A percentile compares a stretch with the other conserved stretches of the same genome.
Conservation (phyloP, 2,888 invertebrate genomes). For the Netelia virgata region DNA sequence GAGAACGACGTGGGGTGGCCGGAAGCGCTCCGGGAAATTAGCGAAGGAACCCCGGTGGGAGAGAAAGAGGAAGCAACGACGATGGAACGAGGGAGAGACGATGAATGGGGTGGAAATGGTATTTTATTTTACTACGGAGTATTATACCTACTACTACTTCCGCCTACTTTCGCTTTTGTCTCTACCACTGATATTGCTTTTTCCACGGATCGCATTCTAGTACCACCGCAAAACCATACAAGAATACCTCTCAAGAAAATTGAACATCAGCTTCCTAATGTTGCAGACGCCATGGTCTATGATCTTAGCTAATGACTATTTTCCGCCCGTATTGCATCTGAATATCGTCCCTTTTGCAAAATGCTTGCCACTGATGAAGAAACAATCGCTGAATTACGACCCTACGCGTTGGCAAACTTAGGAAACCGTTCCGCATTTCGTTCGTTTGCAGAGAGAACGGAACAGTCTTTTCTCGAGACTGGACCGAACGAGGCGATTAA, state of each 20-base stretch:
- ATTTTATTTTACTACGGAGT: slow-evolving; percentile 71
- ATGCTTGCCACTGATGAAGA: too few relatives aligned
- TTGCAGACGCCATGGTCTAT: background rate
- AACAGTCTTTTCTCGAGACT: slow-evolving; percentile 2
- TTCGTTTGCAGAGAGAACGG: background rate
- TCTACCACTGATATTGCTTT: slow-evolving; percentile 29
- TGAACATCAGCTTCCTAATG: too few relatives aligned
- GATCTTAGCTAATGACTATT: too few relatives aligned
- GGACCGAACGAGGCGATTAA: slow-evolving; percentile 14
- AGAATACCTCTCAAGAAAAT: background rate
- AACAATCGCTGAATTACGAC: background rate
- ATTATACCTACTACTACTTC: slow-evolving; percentile 58
- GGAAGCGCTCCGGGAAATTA: slow-evolving; percentile 78
- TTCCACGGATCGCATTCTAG: slow-evolving; percentile 4
- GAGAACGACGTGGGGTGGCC: slow-evolving; percentile 33
- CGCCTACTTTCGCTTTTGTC: slow-evolving; percentile 26
- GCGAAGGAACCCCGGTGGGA: slow-evolving; percentile 74
- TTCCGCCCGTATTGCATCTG: too few relatives aligned
- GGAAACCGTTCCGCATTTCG: background rate
- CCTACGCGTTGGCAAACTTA: background rate
- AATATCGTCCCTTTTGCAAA: too few relatives aligned
- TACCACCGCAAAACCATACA: background rate
- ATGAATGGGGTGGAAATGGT: slow-evolving; percentile 70
- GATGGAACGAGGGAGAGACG: slow-evolving; percentile 75
- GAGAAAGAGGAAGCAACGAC: slow-evolving; percentile 66